Evolutionary conservation across 2,113 vertebrate species (phyloP).

Genomic region (Noturus placidus): DNA sequence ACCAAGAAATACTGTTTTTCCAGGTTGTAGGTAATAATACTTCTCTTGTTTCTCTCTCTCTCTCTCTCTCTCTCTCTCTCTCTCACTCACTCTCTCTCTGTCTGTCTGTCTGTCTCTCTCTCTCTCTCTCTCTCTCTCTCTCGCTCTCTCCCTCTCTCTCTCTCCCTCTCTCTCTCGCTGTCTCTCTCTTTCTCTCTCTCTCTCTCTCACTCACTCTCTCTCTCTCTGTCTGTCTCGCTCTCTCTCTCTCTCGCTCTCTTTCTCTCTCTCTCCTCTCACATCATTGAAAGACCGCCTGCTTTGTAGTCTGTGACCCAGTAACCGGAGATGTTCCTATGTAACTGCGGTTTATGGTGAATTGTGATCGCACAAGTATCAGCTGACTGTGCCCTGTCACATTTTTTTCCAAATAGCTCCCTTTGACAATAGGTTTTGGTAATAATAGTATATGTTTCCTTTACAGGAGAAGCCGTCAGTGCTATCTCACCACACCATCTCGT

Average conservation of each 20-base stretch:
- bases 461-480: constrained; percentile 77
- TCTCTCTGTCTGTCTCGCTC: too few species aligned
- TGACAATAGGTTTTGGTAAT: constrained; percentile 87
- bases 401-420: constrained; percentile 77
- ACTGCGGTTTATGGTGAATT: constrained; percentile 67
- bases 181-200: constrained; percentile 1
- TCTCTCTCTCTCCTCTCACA: constrained; percentile 7
- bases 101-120: neutral
- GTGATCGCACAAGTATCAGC: constrained; percentile 94
- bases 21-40: constrained; percentile 53
- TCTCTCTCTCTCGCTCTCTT: too few species aligned
- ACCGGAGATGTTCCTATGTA: constrained; percentile 74
- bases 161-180: constrained; percentile 6
- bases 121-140: neutral
- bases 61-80: neutral
- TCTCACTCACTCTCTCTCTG: neutral
- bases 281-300: constrained; percentile 36
- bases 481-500: constrained; percentile 87
- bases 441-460: constrained; percentile 79
- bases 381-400: constrained; percentile 82
- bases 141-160: neutral
- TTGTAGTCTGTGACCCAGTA: constrained; percentile 66
- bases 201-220: too few species aligned
- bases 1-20: constrained; percentile 47
- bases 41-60: constrained; percentile 12